Base-by-base conservation (phyloP, 2,797 vertebrate genomes). In the Neosilurus hyrtlii region DNA sequence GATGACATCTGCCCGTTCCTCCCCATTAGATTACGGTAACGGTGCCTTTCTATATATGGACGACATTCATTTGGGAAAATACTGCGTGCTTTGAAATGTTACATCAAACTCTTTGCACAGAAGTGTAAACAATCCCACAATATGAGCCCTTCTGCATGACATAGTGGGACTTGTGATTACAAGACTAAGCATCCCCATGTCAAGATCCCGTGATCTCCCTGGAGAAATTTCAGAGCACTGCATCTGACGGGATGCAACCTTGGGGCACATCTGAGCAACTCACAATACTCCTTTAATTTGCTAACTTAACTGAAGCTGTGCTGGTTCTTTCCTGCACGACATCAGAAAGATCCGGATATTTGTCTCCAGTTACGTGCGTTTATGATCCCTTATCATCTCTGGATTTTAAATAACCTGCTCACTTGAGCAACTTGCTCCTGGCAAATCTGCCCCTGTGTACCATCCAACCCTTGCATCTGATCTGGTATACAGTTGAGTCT, bases 181-280 rank as follows among this genome's bases (percentile, higher is more conserved):
- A 26, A 52, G 51, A 16, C 70, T 54, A 54, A 18, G 10, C 54
- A 57, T 30, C 26, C 52, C 26, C 52, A 20, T 14, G 73, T 20
- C 52, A 56, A 35, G 52, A 56, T 74, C 71, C 56, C 30, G 52
- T 74, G 71, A 56, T 74, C 24, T 74, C 15, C 52, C 24, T 74
- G 16, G 71, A 56, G 71, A 74, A 74, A 30, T 56, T 56, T 74
- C 35, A 61, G 74, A 43, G 59, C 12, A 61, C 56, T 15, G 11
- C 12, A 76, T n/a, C 20, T 61, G 35, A 59, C 16, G 12, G 12
- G 37, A 43, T 1, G 20, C 71, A 18, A 30, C 71, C 24, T 18
- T 73, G 12, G 6, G 24, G 24, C 24, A 72, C 10, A 49, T 30
- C 24, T 18, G 51, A 26, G 35, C 52, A 74, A 74, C 1, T 1